Evolutionary conservation across 30 jellyfish, hydroid and myxozoan genomes (phyloP).

Genomic region (Turritopsis rubra): DNA sequence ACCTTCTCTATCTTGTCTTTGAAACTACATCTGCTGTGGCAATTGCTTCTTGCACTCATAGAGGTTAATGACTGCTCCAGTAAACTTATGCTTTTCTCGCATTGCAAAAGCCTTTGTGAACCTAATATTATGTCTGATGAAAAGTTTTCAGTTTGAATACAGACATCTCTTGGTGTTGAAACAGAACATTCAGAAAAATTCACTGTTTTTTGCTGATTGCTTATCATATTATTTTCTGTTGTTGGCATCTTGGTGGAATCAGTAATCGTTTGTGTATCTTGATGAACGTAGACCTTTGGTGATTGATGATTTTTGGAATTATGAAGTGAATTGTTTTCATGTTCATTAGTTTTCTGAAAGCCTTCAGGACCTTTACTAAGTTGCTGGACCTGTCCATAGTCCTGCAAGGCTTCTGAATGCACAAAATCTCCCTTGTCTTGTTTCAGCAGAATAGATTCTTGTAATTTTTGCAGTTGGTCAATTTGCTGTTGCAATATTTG

Average conservation of each 20-base stretch:
- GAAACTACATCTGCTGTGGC: neutral
- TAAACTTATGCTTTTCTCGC: constrained; percentile 7
- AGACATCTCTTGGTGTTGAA: neutral
- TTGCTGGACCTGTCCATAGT: neutral
- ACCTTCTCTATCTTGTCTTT: neutral
- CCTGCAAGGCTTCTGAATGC: neutral
- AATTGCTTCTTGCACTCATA: neutral
- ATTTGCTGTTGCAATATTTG: constrained; percentile 45
- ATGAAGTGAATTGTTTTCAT: neutral
- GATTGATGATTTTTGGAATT: neutral
- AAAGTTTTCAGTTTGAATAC: neutral
- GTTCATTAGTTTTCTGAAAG: neutral
- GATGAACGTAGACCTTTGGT: neutral
- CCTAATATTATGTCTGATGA: neutral
- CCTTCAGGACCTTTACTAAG: neutral
- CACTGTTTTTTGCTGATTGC: neutral
- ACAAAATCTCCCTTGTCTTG: neutral
- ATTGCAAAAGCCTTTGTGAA: neutral
- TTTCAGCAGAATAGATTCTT: constrained; percentile 4
- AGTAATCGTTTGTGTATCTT: neutral
- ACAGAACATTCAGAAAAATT: neutral
- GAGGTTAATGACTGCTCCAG: neutral
- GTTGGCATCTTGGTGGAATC: neutral
- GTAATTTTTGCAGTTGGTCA: constrained; percentile 36
- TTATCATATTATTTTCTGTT: neutral